Base-by-base conservation (phyloP, 2,888 invertebrate species). In the Octonoba sinensis region DNA sequence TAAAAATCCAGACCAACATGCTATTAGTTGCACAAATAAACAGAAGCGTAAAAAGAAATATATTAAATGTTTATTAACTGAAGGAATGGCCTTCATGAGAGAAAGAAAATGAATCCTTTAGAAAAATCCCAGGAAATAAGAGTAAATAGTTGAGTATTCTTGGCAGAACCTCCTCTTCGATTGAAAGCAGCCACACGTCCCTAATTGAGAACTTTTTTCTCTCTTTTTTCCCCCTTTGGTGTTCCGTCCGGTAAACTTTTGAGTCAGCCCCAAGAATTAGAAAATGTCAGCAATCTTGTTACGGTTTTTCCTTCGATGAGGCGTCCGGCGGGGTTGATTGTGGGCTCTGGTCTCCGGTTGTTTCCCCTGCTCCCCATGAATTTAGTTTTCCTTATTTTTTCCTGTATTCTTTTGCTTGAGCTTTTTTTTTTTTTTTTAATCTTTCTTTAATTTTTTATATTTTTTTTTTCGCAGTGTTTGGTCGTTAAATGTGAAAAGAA, bases 161-260 rank as follows among this genome's bases (percentile, higher is more conserved):
- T 72, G 49, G 62, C 62, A 62, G 51, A 71, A 18, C 46, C 44
- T 66, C 56, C 56, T 73, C 73, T 56, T 22, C 74, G 59, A 74
- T 74, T 66, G 66, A 66, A 74, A 65, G 74, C 74, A 36, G 66
- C 74, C 66, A 74, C 74, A 74, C 66, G 74, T 74, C 57, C 57
- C 74, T 74, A 74, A 74, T 74, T 74, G 74, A 74, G 66, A 56
- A 36, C 36, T 36, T 36, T 54, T 54, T 54, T 65, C 54, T 56
- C 27, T 74, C 59, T 74, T 49, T 66, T 64, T 64, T 66, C 64
- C 57, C 59, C 18, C 27, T 51, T 36, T 36, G 36, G 36, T 36
- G 36, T 36, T 36, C 36, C 36, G 36, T 36, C 36, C 36, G 36
- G 36, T 36, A 36, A 36, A 36, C 36, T 36, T 36, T 36, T 36